A percentile compares a stretch with the other conserved stretches of the same genome.
Evolutionary conservation across 1,140 invertebrate genomes (phyloP).

Genomic region (Caenorhabditis inopinata): DNA sequence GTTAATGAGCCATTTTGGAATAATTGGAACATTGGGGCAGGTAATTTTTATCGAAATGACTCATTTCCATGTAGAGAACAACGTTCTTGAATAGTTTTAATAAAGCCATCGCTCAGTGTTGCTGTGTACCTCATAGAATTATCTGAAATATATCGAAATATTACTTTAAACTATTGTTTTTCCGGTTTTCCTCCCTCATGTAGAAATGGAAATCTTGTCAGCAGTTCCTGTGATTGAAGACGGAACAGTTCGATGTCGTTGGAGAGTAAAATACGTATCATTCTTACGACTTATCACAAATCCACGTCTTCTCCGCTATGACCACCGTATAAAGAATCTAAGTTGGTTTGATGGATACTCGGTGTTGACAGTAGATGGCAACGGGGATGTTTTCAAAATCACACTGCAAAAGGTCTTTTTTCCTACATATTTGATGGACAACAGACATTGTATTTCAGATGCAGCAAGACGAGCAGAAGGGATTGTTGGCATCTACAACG

Average conservation of each 20-base stretch:
- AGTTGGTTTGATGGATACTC: slow-evolving; percentile 51
- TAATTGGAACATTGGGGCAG: slow-evolving; percentile 39
- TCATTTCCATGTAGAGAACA: too few species aligned
- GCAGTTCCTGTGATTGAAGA: slow-evolving; percentile 45
- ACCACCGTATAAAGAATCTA: slow-evolving; percentile 42
- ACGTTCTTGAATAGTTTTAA: too few species aligned
- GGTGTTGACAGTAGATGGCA: slow-evolving; percentile 47
- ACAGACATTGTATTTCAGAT: neutral
- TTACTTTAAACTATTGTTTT: too few species aligned
- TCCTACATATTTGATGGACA: neutral
- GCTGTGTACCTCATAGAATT: too few species aligned
- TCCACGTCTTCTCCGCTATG: slow-evolving; percentile 31
- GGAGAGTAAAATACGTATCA: slow-evolving; percentile 46
- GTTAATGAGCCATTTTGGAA: slow-evolving; percentile 43
- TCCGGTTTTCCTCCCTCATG: slow-evolving; percentile 39
- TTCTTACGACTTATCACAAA: slow-evolving; percentile 41
- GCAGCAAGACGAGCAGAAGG: slow-evolving; percentile 38
- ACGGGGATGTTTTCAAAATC: slow-evolving; percentile 45
- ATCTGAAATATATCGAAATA: too few species aligned
- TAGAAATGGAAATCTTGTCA: slow-evolving; percentile 42
- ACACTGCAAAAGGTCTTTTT: slow-evolving; percentile 45
- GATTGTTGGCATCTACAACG: neutral
- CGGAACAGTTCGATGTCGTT: slow-evolving; percentile 45
- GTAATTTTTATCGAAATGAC: neutral
- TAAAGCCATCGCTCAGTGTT: too few species aligned